phyloP scores from a whole-genome alignment of 2,113 vertebrate genomes.

The Colistium nudipinnis region DNA sequence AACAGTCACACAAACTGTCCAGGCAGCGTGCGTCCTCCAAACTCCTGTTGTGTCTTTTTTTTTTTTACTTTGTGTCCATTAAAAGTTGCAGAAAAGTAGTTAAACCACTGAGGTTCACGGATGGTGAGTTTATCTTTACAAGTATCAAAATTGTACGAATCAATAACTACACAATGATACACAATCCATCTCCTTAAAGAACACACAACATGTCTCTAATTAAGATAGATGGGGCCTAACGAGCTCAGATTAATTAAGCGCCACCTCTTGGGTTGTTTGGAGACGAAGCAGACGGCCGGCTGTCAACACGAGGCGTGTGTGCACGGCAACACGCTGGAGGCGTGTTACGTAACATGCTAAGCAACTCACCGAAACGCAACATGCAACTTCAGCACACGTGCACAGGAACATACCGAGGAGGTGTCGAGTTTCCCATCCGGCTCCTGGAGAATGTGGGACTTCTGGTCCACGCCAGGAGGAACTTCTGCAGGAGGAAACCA shows the following conservation, averaged over 20 bases:
- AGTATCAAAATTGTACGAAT: too few relatives aligned
- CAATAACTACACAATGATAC: neutral
- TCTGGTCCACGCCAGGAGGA: too few relatives aligned
- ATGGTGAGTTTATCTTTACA: too few relatives aligned
- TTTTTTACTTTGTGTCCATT: too few relatives aligned
- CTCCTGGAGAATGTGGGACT: neutral
- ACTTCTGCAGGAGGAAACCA: neutral
- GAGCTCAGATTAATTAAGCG: neutral
- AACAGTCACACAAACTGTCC: conserved; percentile 1
- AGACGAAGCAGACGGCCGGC: conserved; percentile 8
- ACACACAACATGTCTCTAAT: neutral
- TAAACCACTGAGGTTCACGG: too few relatives aligned
- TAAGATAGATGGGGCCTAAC: neutral
- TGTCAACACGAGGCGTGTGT: conserved; percentile 1
- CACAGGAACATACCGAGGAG: neutral
- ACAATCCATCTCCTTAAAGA: neutral
- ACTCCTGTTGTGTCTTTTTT: too few relatives aligned
- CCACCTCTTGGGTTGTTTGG: neutral
- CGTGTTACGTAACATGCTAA: conserved; percentile 35
- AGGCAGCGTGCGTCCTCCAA: neutral
- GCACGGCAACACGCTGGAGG: neutral
- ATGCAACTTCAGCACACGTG: too few relatives aligned
- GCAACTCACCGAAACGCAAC: too few relatives aligned
- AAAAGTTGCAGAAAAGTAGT: too few relatives aligned
- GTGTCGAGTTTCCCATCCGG: neutral